A percentile compares a stretch with the other conserved stretches of the same genome.
phyloP scores from a whole-genome alignment of 2,113 vertebrate genomes.

The Anarhynchus alexandrinus region DNA sequence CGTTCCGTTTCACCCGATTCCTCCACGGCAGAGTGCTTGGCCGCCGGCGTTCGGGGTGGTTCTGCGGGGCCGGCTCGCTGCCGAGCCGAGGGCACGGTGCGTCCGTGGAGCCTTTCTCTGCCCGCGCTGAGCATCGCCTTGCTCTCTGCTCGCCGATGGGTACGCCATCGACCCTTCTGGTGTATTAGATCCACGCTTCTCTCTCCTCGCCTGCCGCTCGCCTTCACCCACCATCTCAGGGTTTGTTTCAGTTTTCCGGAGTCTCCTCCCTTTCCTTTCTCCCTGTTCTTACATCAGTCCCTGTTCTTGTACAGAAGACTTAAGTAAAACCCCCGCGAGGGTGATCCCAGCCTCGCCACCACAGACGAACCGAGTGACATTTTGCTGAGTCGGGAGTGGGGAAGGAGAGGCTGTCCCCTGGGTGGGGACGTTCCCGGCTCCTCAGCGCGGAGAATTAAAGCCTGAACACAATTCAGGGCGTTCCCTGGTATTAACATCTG shows the following conservation, averaged over 20 bases:
- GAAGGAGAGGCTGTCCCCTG: neutral
- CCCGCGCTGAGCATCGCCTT: fast-evolving
- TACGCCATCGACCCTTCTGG: fast-evolving
- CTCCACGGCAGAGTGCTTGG: neutral
- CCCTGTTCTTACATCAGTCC: neutral
- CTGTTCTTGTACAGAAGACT: neutral
- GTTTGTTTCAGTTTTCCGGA: neutral
- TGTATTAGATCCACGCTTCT: fast-evolving
- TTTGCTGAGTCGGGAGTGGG: neutral
- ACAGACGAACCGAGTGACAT: neutral
- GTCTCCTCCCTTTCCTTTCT: neutral
- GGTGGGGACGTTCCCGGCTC: neutral
- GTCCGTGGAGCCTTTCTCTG: neutral
- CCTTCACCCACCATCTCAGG: fast-evolving
- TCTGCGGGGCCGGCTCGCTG: neutral
- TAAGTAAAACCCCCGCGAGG: neutral
- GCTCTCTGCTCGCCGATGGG: neutral
- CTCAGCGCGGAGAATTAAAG: neutral
- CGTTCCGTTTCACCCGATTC: neutral
- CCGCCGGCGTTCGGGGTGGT: fast-evolving
- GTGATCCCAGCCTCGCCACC: neutral
- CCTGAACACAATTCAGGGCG: neutral
- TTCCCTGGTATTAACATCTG: neutral
- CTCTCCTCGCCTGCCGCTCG: neutral
- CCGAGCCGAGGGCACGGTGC: neutral